Evolutionary conservation across 2,797 vertebrate species (phyloP).

Genomic region (Fundulus diaphanus): DNA sequence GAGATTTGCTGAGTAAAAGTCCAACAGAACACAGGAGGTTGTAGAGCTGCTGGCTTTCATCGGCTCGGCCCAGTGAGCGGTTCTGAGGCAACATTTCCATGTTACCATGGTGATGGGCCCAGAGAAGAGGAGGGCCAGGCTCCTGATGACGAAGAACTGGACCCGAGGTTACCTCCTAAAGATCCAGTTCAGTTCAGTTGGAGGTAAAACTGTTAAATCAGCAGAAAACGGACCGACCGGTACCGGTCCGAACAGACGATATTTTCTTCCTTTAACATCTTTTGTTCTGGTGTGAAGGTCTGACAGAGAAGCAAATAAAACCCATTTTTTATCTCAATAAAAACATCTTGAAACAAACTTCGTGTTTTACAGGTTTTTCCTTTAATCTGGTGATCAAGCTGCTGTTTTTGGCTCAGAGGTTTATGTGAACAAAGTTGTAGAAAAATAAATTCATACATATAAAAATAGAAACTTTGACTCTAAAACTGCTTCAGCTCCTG

Average conservation of each 20-base stretch:
- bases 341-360: background rate
- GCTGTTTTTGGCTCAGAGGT: background rate
- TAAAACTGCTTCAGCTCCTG: background rate
- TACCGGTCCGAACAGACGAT: background rate
- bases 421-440: background rate
- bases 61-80: too few relatives aligned
- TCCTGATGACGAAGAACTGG: too few relatives aligned
- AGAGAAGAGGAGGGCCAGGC: too few relatives aligned
- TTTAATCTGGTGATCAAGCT: background rate
- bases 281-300: background rate
- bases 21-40: too few relatives aligned
- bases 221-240: background rate
- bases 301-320: background rate
- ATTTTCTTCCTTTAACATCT: background rate
- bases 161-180: too few relatives aligned
- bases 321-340: background rate
- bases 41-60: too few relatives aligned
- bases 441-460: background rate
- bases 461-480: background rate
- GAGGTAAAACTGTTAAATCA: too few relatives aligned
- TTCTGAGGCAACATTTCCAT: too few relatives aligned
- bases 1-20: too few relatives aligned
- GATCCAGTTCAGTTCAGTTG: too few relatives aligned
- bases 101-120: too few relatives aligned
- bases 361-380: background rate